Percentiles rank a stretch among this genome's conserved stretches.
These are phyloP conservation scores for Caenorhabditis uteleia DNA, from an alignment of 2,888 invertebrate species.

Conservation along the genomic window DNA sequence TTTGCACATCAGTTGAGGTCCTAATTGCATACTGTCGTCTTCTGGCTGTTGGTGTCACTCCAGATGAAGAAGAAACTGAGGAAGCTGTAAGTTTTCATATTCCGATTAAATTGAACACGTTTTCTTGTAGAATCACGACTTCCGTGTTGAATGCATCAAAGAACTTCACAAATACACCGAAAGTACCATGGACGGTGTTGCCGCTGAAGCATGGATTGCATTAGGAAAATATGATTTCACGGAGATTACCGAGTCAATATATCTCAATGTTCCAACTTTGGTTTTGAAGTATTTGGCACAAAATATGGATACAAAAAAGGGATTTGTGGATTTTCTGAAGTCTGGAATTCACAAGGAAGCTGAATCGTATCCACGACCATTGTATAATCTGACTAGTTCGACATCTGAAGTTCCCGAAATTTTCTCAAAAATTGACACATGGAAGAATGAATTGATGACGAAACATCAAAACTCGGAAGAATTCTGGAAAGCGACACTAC, in stretches of 20 bases:
- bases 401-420: constrained; percentile 7
- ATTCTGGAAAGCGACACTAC: constrained; percentile 25
- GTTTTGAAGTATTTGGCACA: too few relatives aligned
- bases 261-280: not conserved
- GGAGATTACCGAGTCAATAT: not conserved
- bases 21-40: constrained; percentile 11
- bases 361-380: constrained; percentile 13
- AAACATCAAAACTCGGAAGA: constrained; percentile 4
- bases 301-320: not conserved
- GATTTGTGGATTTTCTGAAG: constrained; percentile 15
- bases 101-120: too few relatives aligned
- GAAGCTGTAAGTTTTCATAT: constrained; percentile 1
- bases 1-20: too few relatives aligned
- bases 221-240: constrained; percentile 3
- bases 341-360: constrained; percentile 4
- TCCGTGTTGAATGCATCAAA: constrained; percentile 4
- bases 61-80: constrained; percentile 9
- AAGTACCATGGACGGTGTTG: not conserved
- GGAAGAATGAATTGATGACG: constrained; percentile 6
- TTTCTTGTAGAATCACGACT: constrained; percentile 5
- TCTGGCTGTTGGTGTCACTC: not conserved
- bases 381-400: constrained; percentile 8
- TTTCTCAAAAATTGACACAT: constrained; percentile 11
- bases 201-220: constrained; percentile 16
- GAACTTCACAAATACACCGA: constrained; percentile 15